Evolutionary conservation across 2,113 vertebrate genomes (phyloP), one percentile per base, ranked within the genome.

Genomic region (Chloebia gouldiae): DNA sequence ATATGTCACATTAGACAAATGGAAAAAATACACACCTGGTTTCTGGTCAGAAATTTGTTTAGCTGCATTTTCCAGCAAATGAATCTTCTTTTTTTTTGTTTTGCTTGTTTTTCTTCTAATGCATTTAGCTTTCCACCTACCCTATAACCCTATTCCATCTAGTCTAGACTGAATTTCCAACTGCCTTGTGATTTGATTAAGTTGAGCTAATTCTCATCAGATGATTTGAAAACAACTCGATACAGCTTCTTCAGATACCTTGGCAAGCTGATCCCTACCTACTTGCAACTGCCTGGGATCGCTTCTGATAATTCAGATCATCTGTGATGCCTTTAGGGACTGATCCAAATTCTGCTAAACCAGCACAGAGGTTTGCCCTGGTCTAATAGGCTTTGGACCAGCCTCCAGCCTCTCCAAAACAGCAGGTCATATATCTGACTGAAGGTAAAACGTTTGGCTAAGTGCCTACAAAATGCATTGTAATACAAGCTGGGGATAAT

Each of bases 241-340:
- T 90, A 89, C 89, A 92, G 68, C 86, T 89, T 89, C 80, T 92
- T 86, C 80, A 81, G 77, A 87, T 76, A 95, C 81, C 81, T 95
- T 77, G 47, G 88, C 88, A 83, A 82, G 73, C 59, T 49, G 80
- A 78, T 92, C 51, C 73, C 40, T 91, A 75, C 94, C 95, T 89
- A 68, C 83, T 83, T 71, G 51, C 56, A 71, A 75, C 83, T 66
- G 81, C 86, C 81, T 78, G 73, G 49, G 86, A 84, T 84, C 53
- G 8, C 77, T 94, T 84, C 49, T 81, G 88, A 72, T 92, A 93
- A 96, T 92, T 95, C 77, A 95, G 83, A 95, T 96, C 92, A 81
- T 79, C 80, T 94, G 92, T 66, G 76, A 78, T 83, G 86, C 76
- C 64, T 81, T 86, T 18, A 68, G 73, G 47, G 91, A 44, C 65